A percentile compares a stretch with the other conserved stretches of the same genome.
Conservation (phyloP, 2,113 vertebrate species). For the Genyomyrus donnyi region DNA sequence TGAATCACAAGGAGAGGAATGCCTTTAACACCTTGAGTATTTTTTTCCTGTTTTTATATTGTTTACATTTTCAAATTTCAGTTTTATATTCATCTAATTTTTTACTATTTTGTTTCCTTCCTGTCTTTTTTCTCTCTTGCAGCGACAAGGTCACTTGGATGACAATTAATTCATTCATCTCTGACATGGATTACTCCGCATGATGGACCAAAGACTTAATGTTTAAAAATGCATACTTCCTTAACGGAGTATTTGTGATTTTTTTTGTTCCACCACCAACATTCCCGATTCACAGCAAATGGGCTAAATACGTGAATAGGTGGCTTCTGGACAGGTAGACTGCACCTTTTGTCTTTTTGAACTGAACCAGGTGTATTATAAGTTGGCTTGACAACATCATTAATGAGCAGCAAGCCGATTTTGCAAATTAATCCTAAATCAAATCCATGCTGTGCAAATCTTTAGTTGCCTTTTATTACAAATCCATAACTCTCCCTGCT, state of each 20-base stretch:
- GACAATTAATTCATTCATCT: not conserved
- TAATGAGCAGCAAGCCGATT: not conserved
- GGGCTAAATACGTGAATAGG: not conserved
- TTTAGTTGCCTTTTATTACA: not conserved
- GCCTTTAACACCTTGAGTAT: not conserved
- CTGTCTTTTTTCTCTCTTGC: not conserved
- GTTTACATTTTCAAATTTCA: not conserved
- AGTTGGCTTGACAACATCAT: not conserved
- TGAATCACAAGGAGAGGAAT: not conserved
- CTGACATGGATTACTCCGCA: not conserved
- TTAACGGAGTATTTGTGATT: not conserved
- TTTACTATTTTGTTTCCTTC: not conserved
- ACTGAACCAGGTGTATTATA: not conserved
- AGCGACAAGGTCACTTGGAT: not conserved
- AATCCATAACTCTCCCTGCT: not conserved
- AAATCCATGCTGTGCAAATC: not conserved
- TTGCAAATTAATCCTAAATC: not conserved
- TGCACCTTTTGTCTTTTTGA: not conserved
- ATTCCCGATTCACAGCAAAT: not conserved
- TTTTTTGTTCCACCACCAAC: not conserved
- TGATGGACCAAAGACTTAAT: not conserved
- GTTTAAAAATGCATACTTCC: not conserved
- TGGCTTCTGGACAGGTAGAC: not conserved
- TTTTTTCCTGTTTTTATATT: not conserved
- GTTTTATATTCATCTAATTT: not conserved